A percentile compares a stretch with the other conserved stretches of the same genome.
Conservation (phyloP, 2,113 vertebrate genomes). For the Microtus richardsoni region DNA sequence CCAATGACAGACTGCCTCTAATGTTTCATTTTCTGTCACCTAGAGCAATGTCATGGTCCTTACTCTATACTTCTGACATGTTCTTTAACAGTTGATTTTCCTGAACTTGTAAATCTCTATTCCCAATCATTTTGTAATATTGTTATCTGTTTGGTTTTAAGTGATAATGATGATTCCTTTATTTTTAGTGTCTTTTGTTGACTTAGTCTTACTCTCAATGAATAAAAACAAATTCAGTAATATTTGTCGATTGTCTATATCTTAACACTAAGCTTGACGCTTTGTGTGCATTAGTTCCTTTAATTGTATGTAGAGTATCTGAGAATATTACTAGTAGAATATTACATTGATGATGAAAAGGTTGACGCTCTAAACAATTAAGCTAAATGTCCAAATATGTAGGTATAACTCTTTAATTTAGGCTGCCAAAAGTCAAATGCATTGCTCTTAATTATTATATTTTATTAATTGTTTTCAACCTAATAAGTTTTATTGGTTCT, state of each 20-base stretch:
- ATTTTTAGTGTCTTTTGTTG: not conserved
- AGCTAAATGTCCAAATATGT: not conserved
- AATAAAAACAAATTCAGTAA: conserved; percentile 2
- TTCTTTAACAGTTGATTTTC: not conserved
- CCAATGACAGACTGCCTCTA: not conserved
- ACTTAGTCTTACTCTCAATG: not conserved
- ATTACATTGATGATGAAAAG: not conserved
- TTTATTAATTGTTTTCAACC: too few species aligned
- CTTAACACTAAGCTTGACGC: not conserved
- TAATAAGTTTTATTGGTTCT: too few species aligned
- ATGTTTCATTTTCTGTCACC: not conserved
- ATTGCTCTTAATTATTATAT: not conserved
- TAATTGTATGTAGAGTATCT: not conserved
- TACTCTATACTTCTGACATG: not conserved
- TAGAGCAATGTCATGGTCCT: not conserved
- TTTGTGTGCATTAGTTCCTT: not conserved
- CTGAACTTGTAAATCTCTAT: not conserved
- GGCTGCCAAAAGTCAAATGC: not conserved
- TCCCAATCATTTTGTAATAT: conserved; percentile 10
- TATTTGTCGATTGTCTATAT: not conserved
- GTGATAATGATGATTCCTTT: not conserved
- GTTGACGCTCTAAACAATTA: not conserved
- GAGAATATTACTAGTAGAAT: not conserved
- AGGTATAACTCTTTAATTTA: not conserved
- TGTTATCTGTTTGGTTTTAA: not conserved